These are phyloP conservation scores for Drosophila monieri DNA, from an alignment of 2,888 invertebrate genomes.

Conservation along the genomic window DNA sequence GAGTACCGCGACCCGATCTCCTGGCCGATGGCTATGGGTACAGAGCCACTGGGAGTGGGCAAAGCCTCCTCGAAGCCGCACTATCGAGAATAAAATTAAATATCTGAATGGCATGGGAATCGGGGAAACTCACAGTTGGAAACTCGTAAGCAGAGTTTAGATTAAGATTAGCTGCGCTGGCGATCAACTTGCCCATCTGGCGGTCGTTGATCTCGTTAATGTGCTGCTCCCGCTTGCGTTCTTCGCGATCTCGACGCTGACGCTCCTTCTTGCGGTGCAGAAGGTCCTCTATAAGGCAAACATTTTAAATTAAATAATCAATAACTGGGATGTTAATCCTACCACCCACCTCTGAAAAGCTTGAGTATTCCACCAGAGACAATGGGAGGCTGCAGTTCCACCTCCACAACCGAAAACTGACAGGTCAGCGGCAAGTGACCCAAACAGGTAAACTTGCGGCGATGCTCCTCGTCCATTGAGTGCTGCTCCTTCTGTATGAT, in stretches of 20 bases:
- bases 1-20: constrained; percentile 61
- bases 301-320: constrained; percentile 1
- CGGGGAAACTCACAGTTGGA: constrained; percentile 85
- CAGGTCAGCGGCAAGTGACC: constrained; percentile 95
- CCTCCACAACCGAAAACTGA: constrained; percentile 95
- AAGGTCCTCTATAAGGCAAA: constrained; percentile 87
- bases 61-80: constrained; percentile 82
- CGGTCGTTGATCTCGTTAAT: constrained; percentile 89
- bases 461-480: constrained; percentile 92
- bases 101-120: fast-evolving
- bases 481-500: constrained; percentile 95
- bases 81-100: constrained; percentile 48
- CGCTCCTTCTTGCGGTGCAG: constrained; percentile 89
- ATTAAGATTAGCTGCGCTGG: constrained; percentile 87
- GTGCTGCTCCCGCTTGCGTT: constrained; percentile 91
- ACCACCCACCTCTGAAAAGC: constrained; percentile 87
- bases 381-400: constrained; percentile 90
- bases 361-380: constrained; percentile 88
- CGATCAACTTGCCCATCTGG: constrained; percentile 88
- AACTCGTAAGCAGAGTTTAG: constrained; percentile 85
- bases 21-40: constrained; percentile 49
- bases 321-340: too few species aligned
- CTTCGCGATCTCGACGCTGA: constrained; percentile 90
- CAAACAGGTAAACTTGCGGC: constrained; percentile 90
- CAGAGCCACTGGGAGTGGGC: constrained; percentile 46